Evolutionary conservation across 2,797 vertebrate species (phyloP), one percentile per base, ranked within the genome.

Genomic region (Sandelia bainsii): DNA sequence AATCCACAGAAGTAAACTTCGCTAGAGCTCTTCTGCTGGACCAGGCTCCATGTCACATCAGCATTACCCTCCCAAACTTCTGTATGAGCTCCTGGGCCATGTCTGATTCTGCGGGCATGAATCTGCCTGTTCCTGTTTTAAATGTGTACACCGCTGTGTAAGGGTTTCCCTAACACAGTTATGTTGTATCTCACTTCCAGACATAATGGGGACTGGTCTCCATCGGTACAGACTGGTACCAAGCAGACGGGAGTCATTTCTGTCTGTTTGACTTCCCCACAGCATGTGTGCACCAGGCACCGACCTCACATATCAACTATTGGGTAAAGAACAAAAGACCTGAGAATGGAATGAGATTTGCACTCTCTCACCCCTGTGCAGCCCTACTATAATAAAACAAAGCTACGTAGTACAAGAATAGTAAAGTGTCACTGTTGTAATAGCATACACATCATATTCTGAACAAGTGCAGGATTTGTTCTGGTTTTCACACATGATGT

Each of bases 141-240:
- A 63, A 67, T 68, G 40, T 52, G 56, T 62, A 49, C 27, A 61
- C 60, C 77, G 79, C 80, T 83, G 75, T 75, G 74, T 71, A 60
- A 77, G 75, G 82, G 72, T 80, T 85, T 84, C 75, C 78, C 74
- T 11, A 9, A 63, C 69, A 69, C 75, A 83, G 64, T 85, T 67
- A 80, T 56, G 68, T 56, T 79, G 52, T 49, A 86, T 78, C 74
- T 81, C 53, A 57, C 63, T 63, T 51, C 69, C 67, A 85, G 82
- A 85, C 81, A 83, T 84, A 81, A 87, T 75, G 76, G 80, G 59
- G 69, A 63, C 74, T 79, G 65, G 81, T 83, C 73, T 86, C 65
- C 64, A 23, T 78, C 53, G 67, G 87, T 81, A 91, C 89, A 71
- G 85, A 79, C 73, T 80, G 91, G 90, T 89, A 92, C 85, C 39